Conservation (phyloP, 2,113 vertebrate species). For the Sylvietta virens region DNA sequence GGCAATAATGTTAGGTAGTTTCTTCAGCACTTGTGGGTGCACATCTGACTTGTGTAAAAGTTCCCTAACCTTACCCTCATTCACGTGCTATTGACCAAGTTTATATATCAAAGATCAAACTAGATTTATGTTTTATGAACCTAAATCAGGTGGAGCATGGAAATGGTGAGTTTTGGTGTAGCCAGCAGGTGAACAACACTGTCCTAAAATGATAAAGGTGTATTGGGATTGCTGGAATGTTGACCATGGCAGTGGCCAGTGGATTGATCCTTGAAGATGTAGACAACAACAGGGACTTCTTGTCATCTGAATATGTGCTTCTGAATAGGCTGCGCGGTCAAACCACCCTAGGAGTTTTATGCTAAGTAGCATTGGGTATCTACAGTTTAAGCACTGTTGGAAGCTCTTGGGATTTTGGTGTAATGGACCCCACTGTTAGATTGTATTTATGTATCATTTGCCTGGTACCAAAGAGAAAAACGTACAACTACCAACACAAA, state of each 20-base stretch:
- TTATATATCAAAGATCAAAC: not conserved
- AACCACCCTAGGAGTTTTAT: not conserved
- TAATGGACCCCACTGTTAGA: not conserved
- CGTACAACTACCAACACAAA: constrained; percentile 30
- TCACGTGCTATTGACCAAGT: not conserved
- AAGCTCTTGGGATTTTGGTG: not conserved
- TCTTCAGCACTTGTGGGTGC: not conserved
- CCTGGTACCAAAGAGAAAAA: constrained; percentile 36
- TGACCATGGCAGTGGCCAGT: fast-evolving
- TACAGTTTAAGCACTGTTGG: not conserved
- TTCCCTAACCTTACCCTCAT: not conserved
- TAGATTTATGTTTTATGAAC: not conserved
- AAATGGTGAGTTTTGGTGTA: not conserved
- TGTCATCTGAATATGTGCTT: not conserved
- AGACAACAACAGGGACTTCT: not conserved
- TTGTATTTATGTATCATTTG: constrained; percentile 18
- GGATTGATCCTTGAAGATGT: not conserved
- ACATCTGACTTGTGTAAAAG: not conserved
- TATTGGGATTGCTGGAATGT: not conserved
- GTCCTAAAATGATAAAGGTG: not conserved
- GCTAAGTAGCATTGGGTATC: not conserved
- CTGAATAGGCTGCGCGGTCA: not conserved
- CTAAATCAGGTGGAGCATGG: not conserved
- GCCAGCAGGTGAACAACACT: not conserved
- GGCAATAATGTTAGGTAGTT: not conserved